These are phyloP conservation scores for Piprites chloris DNA, from an alignment of 2,113 vertebrate species.

Conservation along the genomic window DNA sequence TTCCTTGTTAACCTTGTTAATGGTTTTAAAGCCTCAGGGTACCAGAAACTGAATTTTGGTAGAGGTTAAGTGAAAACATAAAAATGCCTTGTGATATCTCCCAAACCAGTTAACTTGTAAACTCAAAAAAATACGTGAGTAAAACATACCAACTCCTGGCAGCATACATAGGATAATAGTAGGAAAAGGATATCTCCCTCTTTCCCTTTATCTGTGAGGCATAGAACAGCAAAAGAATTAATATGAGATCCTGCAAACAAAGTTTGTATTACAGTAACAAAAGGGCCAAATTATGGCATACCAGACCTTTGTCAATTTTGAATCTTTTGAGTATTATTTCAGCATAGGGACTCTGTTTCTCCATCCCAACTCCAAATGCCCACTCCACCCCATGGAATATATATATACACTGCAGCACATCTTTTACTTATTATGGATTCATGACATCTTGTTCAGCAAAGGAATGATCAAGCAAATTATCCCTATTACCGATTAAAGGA, in stretches of 20 bases:
- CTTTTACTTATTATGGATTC: background rate
- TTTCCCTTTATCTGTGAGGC: background rate
- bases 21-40: background rate
- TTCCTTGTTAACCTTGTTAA: background rate
- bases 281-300: background rate
- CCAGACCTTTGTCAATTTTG: background rate
- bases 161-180: background rate
- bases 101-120: background rate
- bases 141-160: background rate
- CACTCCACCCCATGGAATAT: background rate
- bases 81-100: background rate
- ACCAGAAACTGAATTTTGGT: background rate
- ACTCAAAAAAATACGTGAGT: background rate
- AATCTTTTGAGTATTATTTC: background rate
- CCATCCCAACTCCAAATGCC: no score
- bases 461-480: background rate
- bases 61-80: background rate
- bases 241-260: background rate
- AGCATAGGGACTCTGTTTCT: accelerated
- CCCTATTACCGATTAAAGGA: background rate
- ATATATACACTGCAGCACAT: background rate
- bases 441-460: background rate
- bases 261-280: background rate
- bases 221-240: background rate
- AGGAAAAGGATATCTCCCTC: background rate